Percentiles rank a stretch among this genome's conserved stretches.
Evolutionary conservation across 2,797 vertebrate species (phyloP).

Genomic region (Thripadectes ignobilis): DNA sequence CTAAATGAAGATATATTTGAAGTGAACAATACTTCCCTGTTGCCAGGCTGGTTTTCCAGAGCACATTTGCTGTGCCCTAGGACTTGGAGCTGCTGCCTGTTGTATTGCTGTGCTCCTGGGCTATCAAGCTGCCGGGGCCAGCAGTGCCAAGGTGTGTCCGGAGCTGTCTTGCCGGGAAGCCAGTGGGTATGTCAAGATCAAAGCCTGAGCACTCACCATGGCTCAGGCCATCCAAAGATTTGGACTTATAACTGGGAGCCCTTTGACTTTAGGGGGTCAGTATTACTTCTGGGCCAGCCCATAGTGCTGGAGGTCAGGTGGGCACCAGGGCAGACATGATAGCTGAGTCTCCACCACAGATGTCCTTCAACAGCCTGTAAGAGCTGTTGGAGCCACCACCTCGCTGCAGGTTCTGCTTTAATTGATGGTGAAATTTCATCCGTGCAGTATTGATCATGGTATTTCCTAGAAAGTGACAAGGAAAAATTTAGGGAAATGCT

Average conservation of each 20-base stretch:
- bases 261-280: background rate
- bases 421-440: background rate
- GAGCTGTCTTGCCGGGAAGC: background rate
- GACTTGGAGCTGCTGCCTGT: background rate
- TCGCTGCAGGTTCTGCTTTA: background rate
- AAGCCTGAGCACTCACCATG: background rate
- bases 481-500: background rate
- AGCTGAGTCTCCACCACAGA: background rate
- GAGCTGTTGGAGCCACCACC: background rate
- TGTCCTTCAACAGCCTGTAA: background rate
- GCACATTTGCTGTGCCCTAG: constrained; percentile 8
- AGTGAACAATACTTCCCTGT: background rate
- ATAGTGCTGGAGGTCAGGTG: background rate
- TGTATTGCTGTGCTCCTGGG: background rate
- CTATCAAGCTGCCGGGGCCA: background rate
- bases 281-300: background rate
- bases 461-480: background rate
- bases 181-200: background rate
- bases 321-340: background rate
- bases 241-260: background rate
- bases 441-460: accelerated
- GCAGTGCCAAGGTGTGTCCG: background rate
- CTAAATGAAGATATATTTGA: constrained; percentile 26
- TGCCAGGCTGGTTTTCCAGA: constrained; percentile 5
- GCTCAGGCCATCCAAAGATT: background rate